These are phyloP conservation scores for Caerostris darwini DNA, from an alignment of 1,140 invertebrate genomes.

Conservation along the genomic window DNA sequence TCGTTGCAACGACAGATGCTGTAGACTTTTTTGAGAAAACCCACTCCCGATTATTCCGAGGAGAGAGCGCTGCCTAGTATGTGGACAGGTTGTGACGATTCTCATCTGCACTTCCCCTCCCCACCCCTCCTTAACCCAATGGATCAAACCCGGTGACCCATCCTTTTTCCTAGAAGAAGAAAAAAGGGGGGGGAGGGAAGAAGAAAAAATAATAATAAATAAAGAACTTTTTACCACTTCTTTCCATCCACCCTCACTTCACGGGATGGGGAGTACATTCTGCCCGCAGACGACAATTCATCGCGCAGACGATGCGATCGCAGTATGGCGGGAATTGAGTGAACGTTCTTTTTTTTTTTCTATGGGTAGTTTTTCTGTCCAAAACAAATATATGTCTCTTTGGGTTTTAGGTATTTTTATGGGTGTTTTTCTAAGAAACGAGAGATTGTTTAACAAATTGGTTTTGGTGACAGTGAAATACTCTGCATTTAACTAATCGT, in stretches of 20 bases:
- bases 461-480: background rate
- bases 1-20: background rate
- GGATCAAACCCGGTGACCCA: slow-evolving; percentile 73
- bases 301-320: background rate
- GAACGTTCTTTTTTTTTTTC: background rate
- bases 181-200: background rate
- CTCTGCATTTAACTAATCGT: background rate
- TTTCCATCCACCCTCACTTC: background rate
- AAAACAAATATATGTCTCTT: slow-evolving; percentile 31
- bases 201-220: slow-evolving; percentile 45
- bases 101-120: slow-evolving; percentile 57
- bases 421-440: slow-evolving; percentile 22
- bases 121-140: slow-evolving; percentile 52
- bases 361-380: background rate
- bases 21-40: background rate
- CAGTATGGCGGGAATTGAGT: background rate
- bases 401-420: background rate
- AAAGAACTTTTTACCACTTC: slow-evolving; percentile 45
- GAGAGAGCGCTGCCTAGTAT: background rate
- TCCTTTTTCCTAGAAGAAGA: slow-evolving; percentile 72
- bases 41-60: background rate
- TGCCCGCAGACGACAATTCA: background rate
- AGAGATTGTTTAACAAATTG: slow-evolving; percentile 13
- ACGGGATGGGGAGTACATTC: slow-evolving; percentile 4
- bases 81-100: slow-evolving; percentile 71